Evolutionary conservation across 1,140 invertebrate genomes (phyloP).

Genomic region (Danaus melanippus): DNA sequence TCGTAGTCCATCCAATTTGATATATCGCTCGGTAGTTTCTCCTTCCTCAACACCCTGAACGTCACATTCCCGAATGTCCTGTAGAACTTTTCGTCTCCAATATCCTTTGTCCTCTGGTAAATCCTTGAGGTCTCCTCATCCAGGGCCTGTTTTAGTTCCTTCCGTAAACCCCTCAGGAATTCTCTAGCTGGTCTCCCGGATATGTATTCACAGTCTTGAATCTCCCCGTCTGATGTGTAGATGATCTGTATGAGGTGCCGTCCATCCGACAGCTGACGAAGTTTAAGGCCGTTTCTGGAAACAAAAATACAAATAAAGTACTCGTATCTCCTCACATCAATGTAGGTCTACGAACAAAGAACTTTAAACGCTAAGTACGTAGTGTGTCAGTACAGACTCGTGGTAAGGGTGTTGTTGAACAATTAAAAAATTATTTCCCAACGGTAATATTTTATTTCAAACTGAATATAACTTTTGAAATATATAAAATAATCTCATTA

Average conservation of each 20-base stretch:
- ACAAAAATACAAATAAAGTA: slow-evolving; percentile 33
- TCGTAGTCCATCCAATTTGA: slow-evolving; percentile 71
- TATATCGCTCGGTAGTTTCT: slow-evolving; percentile 56
- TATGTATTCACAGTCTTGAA: slow-evolving; percentile 79
- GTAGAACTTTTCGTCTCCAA: slow-evolving; percentile 44
- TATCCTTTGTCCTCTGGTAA: slow-evolving; percentile 24
- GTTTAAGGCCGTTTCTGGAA: slow-evolving; percentile 71
- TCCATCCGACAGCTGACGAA: slow-evolving; percentile 78
- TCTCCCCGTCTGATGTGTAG: slow-evolving; percentile 71
- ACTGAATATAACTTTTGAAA: no score
- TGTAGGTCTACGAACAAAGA: background rate
- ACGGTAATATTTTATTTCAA: slow-evolving; percentile 1
- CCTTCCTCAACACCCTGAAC: slow-evolving; percentile 49
- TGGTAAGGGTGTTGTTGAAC: background rate
- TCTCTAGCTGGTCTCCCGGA: slow-evolving; percentile 65
- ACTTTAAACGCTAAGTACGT: background rate
- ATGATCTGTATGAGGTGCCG: slow-evolving; percentile 79
- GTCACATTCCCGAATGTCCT: slow-evolving; percentile 62
- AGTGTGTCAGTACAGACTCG: background rate
- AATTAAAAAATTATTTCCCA: no score
- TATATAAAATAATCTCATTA: no score
- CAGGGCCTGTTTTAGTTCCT: slow-evolving; percentile 69
- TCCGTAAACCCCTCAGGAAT: slow-evolving; percentile 73
- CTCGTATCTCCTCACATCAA: background rate
- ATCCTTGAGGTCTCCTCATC: slow-evolving; percentile 52